Percentiles rank a stretch among this genome's conserved stretches.
Conservation (phyloP, 2,797 vertebrate species). For the Fistularia commersonii region DNA sequence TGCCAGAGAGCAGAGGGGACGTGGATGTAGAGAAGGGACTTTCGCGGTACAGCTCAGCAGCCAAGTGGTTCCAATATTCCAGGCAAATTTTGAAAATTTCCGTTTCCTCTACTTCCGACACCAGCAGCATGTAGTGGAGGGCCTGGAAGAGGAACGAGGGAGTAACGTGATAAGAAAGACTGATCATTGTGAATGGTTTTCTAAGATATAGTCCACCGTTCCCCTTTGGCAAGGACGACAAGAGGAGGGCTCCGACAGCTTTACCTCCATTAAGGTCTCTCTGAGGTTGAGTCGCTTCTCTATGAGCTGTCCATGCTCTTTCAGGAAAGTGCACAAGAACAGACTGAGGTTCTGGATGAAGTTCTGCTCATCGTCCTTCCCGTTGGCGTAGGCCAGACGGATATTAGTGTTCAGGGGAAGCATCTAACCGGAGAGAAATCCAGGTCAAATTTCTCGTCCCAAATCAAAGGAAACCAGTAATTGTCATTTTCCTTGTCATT, state of each 20-base stretch:
- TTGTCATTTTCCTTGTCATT: too few species aligned
- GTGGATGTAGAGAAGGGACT: constrained; percentile 93
- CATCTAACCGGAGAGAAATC: constrained; percentile 74
- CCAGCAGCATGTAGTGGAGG: constrained; percentile 84
- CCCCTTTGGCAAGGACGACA: neutral
- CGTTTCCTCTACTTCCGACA: constrained; percentile 96
- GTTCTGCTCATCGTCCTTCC: constrained; percentile 97
- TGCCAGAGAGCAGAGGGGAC: constrained; percentile 89
- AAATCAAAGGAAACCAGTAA: neutral
- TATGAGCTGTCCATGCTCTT: constrained; percentile 93
- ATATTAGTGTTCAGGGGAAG: constrained; percentile 97
- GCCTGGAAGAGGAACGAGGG: constrained; percentile 33
- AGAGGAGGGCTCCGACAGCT: neutral
- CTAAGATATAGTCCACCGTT: neutral
- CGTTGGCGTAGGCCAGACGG: constrained; percentile 90
- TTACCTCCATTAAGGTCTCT: constrained; percentile 95
- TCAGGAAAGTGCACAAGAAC: constrained; percentile 96
- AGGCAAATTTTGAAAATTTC: constrained; percentile 98
- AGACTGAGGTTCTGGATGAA: constrained; percentile 97
- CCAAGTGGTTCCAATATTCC: constrained; percentile 97
- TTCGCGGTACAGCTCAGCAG: constrained; percentile 94
- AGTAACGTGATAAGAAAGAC: neutral
- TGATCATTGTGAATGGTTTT: neutral
- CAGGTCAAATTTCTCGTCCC: neutral
- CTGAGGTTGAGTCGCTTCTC: constrained; percentile 92